These are phyloP conservation scores for Oriolus oriolus DNA, from an alignment of 2,113 vertebrate genomes.

Conservation along the genomic window DNA sequence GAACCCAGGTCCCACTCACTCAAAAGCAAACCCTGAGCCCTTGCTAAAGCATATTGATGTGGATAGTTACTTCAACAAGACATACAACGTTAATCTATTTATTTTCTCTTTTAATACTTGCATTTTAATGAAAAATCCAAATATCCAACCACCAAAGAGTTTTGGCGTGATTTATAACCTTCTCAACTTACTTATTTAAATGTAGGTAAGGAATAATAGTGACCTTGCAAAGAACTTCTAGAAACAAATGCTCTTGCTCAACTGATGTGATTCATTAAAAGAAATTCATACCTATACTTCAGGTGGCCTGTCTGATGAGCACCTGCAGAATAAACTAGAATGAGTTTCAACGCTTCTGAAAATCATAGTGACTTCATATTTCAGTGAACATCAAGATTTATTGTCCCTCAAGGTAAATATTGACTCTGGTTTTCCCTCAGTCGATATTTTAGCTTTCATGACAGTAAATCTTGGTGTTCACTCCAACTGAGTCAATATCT, in stretches of 20 bases:
- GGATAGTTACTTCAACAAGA: not conserved
- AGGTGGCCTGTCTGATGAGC: not conserved
- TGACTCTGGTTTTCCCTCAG: constrained; percentile 60
- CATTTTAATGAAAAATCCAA: not conserved
- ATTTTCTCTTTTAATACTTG: not conserved
- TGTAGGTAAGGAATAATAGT: not conserved
- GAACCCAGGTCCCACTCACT: not conserved
- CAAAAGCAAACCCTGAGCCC: not conserved
- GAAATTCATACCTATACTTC: not conserved
- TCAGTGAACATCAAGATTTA: constrained; percentile 58
- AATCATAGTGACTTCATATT: constrained; percentile 60
- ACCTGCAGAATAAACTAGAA: constrained; percentile 18
- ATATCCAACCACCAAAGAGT: not conserved
- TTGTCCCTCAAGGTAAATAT: constrained; percentile 60
- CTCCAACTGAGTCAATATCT: constrained; percentile 67
- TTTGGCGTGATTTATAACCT: not conserved
- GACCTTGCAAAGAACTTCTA: not conserved
- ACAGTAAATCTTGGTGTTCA: constrained; percentile 66
- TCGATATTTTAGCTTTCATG: constrained; percentile 59
- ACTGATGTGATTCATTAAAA: not conserved
- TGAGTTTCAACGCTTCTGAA: not conserved
- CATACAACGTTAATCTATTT: not conserved
- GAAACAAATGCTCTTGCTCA: not conserved
- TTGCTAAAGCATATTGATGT: not conserved
- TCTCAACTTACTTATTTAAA: not conserved